These are phyloP conservation scores for Alca torda DNA, from an alignment of 2,797 vertebrate species.

Conservation along the genomic window DNA sequence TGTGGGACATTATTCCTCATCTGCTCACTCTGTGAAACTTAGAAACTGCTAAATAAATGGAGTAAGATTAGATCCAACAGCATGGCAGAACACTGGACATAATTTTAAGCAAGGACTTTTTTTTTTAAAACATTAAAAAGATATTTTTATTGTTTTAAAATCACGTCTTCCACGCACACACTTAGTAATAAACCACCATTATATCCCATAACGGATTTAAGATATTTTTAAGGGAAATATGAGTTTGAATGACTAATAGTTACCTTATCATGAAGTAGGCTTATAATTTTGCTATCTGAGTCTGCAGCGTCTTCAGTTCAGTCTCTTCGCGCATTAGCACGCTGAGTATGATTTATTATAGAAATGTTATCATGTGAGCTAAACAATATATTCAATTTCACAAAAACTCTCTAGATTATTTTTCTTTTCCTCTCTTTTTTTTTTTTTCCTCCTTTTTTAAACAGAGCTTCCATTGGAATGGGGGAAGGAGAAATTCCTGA, in stretches of 20 bases:
- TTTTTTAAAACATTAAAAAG: not conserved
- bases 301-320: constrained; percentile 99
- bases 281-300: constrained; percentile 99
- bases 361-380: constrained; percentile 99
- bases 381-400: constrained; percentile 95
- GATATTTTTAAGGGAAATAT: constrained; percentile 89
- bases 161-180: constrained; percentile 68
- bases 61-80: not conserved
- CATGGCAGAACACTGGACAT: constrained; percentile 30
- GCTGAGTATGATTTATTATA: constrained; percentile 99
- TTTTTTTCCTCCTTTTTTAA: not conserved
- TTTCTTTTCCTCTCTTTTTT: not conserved
- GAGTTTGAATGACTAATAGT: constrained; percentile 99
- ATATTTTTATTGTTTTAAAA: constrained; percentile 24
- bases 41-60: not conserved
- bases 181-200: constrained; percentile 73
- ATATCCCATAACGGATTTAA: constrained; percentile 82
- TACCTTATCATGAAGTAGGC: constrained; percentile 99
- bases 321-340: constrained; percentile 99
- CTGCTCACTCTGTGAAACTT: not conserved
- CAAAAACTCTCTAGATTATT: constrained; percentile 87
- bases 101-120: not conserved
- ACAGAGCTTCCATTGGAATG: constrained; percentile 82
- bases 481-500: constrained; percentile 70
- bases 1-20: not conserved